These are phyloP conservation scores for Hydropsyche betteni DNA, from an alignment of 2,888 invertebrate species.

Conservation along the genomic window DNA sequence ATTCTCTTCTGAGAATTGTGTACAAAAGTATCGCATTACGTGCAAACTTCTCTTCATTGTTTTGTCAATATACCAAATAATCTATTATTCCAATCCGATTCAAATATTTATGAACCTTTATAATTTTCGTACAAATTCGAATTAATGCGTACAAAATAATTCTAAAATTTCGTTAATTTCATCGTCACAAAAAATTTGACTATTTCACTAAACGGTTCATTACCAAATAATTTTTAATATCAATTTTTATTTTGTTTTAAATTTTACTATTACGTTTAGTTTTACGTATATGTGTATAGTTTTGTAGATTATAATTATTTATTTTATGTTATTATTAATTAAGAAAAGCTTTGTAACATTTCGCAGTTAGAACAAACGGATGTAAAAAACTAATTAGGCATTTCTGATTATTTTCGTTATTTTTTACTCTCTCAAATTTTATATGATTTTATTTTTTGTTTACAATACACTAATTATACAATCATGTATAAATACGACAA, in stretches of 20 bases:
- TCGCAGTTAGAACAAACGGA: background rate
- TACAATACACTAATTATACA: background rate
- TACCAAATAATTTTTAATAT: slow-evolving; percentile 11
- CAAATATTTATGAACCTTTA: background rate
- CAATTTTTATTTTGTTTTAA: background rate
- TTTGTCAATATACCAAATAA: background rate
- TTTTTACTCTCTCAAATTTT: slow-evolving; percentile 1
- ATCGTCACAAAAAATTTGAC: no score
- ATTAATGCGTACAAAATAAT: slow-evolving; percentile 8
- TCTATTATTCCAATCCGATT: no score
- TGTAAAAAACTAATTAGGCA: slow-evolving; percentile 17
- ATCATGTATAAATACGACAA: no score
- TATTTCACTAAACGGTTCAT: background rate
- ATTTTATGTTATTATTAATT: background rate
- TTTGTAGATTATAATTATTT: background rate
- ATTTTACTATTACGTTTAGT: slow-evolving; percentile 12
- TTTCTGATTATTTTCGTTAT: slow-evolving; percentile 15
- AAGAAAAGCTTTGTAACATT: slow-evolving; percentile 22
- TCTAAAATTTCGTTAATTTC: background rate
- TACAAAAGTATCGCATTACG: no score
- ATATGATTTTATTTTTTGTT: slow-evolving; percentile 15
- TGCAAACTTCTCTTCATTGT: background rate
- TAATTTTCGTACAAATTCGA: no score
- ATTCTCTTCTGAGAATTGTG: no score
- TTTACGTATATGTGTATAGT: slow-evolving; percentile 4